Base-by-base conservation (phyloP, 2,888 invertebrate species). In the Drosophila melanosoma region DNA sequence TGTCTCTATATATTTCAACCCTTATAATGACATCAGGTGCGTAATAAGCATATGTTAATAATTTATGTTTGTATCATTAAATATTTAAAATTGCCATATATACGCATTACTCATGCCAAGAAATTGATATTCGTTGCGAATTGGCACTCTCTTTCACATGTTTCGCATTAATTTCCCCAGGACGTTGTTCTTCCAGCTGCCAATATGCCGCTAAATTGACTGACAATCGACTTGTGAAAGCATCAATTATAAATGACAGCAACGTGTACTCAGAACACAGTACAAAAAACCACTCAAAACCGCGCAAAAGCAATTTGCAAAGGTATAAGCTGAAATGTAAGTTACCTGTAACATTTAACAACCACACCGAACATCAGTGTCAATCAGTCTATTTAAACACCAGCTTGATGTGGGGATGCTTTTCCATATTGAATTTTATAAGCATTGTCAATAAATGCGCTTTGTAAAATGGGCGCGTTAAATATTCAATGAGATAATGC, bases 221-320 rank as follows among this genome's bases (percentile, higher is more conserved):
- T 84, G 87, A 82, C 87, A 87, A 85, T 85, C 82, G 87, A 84
- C 85, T 87, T 89, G 84, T 85, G 85, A 84, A 74, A 69, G 54
- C 77, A 80, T 89, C 89, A 85, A 82, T 89, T 84, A 82, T 80
- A 81, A 59, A 57, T 80, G 89, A 89, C 87, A 83, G 51, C 49
- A 29, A 7, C 69, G 35, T 76, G 17, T 66, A 52, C 54, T 12
- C 7, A 11, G n/a, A 2, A 10, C 29, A 1, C 17, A 1, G 35
- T 29, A n/a, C 53, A 10, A 23, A 23, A 48, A 36, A 17, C 40
- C 49, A 17, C 32, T 29, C 57, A 15, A 45, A 23, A 15, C 53
- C 76, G 15, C 38, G n/a, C 8, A 67, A 67, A 75, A 60, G 56
- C 78, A 82, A 84, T 83, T 83, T 81, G 76, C 76, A 71, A 29